phyloP scores from a whole-genome alignment of 2,113 vertebrate species.

The Gallinago paraguaiae region DNA sequence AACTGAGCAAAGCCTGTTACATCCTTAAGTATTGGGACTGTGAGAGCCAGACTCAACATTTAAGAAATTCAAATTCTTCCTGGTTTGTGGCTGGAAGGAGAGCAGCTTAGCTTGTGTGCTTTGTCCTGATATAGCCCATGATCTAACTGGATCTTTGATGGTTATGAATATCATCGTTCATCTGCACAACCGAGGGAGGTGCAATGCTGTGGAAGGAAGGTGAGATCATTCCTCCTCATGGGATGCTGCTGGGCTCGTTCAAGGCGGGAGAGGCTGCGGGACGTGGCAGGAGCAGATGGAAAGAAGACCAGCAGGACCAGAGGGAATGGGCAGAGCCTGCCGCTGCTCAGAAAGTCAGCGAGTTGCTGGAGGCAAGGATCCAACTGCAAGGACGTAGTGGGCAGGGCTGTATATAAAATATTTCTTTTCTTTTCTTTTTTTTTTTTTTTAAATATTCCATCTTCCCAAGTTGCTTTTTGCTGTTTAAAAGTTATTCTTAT shows the following conservation, averaged over 20 bases:
- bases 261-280: neutral
- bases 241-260: neutral
- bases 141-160: neutral
- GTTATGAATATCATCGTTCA: neutral
- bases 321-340: neutral
- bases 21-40: neutral
- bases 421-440: neutral
- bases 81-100: neutral
- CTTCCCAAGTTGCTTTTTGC: neutral
- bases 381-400: neutral
- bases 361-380: neutral
- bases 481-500: neutral
- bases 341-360: neutral
- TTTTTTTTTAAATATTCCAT: neutral
- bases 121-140: neutral
- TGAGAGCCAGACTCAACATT: neutral
- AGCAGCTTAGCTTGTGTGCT: neutral
- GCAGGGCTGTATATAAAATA: neutral
- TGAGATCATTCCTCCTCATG: neutral
- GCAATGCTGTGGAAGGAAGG: neutral
- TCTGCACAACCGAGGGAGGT: neutral
- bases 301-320: neutral
- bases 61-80: neutral
- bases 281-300: neutral
- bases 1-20: neutral